These are phyloP conservation scores for Anarrhichthys ocellatus DNA, from an alignment of 2,113 vertebrate species.

Conservation along the genomic window DNA sequence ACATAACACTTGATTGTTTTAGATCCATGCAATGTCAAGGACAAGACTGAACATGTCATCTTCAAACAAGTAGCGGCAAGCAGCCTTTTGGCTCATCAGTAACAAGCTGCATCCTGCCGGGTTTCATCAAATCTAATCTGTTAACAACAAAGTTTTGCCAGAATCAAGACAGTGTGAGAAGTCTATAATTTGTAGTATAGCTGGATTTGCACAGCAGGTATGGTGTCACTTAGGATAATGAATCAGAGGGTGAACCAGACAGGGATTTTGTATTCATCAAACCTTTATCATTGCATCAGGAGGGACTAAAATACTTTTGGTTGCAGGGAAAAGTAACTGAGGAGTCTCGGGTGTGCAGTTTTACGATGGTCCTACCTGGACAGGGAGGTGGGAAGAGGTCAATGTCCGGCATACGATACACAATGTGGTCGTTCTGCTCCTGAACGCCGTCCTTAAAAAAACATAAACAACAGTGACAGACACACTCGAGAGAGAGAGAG, in stretches of 20 bases:
- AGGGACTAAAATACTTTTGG: background rate
- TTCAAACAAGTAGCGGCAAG: conserved; percentile 2
- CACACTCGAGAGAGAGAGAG: background rate
- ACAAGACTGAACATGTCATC: background rate
- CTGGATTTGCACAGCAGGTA: background rate
- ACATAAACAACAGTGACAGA: no score
- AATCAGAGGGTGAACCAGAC: background rate
- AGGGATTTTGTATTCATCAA: background rate
- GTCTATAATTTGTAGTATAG: background rate
- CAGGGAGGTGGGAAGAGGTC: conserved; percentile 65
- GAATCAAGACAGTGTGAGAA: background rate
- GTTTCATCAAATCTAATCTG: background rate
- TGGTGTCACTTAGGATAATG: background rate
- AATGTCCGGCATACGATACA: conserved; percentile 76
- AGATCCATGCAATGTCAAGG: conserved; percentile 14
- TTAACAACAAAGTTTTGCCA: background rate
- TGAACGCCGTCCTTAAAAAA: background rate
- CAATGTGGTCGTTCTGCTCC: conserved; percentile 72
- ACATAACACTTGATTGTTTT: conserved; percentile 23
- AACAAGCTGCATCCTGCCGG: background rate
- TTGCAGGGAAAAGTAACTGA: background rate
- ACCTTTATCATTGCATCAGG: background rate
- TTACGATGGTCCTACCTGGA: conserved; percentile 71
- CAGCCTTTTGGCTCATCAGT: background rate
- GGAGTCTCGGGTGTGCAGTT: background rate